phyloP scores from a whole-genome alignment of 2,797 vertebrate species.

The Spea hammondii region DNA sequence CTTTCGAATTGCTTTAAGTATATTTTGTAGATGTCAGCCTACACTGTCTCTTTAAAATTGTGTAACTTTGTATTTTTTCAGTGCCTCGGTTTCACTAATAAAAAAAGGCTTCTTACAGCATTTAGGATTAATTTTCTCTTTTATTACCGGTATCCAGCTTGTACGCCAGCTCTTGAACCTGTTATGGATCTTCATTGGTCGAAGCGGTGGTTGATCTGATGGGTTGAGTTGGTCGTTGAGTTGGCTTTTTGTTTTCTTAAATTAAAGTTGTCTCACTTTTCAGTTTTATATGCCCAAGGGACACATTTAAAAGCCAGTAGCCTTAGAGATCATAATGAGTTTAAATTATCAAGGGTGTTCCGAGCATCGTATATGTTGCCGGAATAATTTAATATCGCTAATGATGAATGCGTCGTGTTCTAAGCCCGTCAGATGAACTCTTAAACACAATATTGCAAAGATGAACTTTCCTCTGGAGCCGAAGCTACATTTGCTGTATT shows the following conservation, averaged over 20 bases:
- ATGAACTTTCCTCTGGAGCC: conserved; percentile 68
- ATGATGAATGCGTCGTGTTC: conserved; percentile 66
- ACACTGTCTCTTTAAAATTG: not conserved
- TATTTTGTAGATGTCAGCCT: no score
- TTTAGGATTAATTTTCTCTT: conserved; percentile 49
- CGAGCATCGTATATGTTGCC: conserved; percentile 64
- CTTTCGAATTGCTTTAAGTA: no score
- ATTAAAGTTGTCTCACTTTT: conserved; percentile 59
- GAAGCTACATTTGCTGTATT: conserved; percentile 65
- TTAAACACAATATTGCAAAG: conserved; percentile 65
- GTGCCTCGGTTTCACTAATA: not conserved
- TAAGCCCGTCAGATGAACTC: conserved; percentile 75
- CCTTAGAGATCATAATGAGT: conserved; percentile 68
- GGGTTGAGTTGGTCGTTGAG: no score
- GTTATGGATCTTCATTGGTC: no score
- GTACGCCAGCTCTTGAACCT: no score
- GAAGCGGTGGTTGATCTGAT: no score
- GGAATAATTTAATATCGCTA: conserved; percentile 68
- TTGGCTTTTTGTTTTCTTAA: conserved; percentile 60
- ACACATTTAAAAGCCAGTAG: conserved; percentile 62
- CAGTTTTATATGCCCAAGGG: conserved; percentile 59
- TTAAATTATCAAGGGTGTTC: conserved; percentile 62
- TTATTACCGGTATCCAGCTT: conserved; percentile 6
- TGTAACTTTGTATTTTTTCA: conserved; percentile 1
- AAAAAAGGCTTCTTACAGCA: conserved; percentile 22